phyloP scores from a whole-genome alignment of 2,797 vertebrate genomes.

The Falco columbarius region DNA sequence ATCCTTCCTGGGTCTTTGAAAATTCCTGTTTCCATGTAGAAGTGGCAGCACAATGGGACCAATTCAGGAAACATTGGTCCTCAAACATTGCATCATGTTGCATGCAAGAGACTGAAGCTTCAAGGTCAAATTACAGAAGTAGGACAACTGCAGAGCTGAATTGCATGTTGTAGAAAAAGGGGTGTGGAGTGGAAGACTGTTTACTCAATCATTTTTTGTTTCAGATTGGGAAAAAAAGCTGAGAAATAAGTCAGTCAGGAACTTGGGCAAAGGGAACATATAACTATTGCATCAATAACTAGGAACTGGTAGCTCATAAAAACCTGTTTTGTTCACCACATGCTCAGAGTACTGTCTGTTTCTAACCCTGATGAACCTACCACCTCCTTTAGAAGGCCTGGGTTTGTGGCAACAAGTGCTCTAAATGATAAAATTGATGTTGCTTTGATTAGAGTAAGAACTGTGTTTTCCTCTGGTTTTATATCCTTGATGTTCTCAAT shows the following conservation, averaged over 20 bases:
- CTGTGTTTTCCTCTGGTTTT: neutral
- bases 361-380: neutral
- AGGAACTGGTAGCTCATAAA: neutral
- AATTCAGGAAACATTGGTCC: fast-evolving
- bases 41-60: neutral
- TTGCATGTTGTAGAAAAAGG: fast-evolving
- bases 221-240: neutral
- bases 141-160: neutral
- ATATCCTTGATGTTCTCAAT: neutral
- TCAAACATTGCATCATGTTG: fast-evolving
- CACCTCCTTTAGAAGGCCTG: neutral
- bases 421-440: neutral
- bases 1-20: neutral
- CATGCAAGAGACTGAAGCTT: neutral
- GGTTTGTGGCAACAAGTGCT: neutral
- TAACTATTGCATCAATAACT: neutral
- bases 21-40: neutral
- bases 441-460: neutral
- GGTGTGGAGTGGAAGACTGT: neutral
- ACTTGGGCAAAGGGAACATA: neutral
- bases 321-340: fast-evolving
- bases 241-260: neutral
- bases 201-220: fast-evolving
- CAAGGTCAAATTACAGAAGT: neutral
- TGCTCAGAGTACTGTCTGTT: neutral